Conservation (phyloP, 2,888 invertebrate genomes). For the Eilema sororculum region DNA sequence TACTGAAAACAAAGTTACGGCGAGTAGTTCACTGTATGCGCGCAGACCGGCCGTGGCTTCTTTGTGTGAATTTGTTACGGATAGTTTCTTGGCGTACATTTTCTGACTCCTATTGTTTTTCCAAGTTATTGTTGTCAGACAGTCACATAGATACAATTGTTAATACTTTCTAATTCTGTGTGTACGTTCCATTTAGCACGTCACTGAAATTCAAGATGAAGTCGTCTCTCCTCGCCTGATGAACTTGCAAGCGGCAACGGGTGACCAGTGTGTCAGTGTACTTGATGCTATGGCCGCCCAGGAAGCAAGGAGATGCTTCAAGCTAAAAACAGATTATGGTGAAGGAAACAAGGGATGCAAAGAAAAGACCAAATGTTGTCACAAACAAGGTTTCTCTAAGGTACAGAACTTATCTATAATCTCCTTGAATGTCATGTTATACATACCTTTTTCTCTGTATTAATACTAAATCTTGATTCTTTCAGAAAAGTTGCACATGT, state of each 20-base stretch:
- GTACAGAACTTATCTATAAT: background rate
- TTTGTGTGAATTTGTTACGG: background rate
- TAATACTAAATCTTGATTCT: conserved; percentile 32
- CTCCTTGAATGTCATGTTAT: background rate
- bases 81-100: background rate
- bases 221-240: conserved; percentile 25
- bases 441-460: background rate
- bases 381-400: conserved; percentile 13
- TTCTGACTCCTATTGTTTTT: background rate
- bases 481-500: conserved; percentile 66
- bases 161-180: background rate
- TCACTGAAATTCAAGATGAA: conserved; percentile 47
- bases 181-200: conserved; percentile 28
- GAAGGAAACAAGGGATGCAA: conserved; percentile 7
- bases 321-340: conserved; percentile 1
- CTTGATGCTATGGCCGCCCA: conserved; percentile 42
- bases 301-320: conserved; percentile 10
- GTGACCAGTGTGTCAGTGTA: conserved; percentile 36
- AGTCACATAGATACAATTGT: background rate
- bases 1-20: background rate
- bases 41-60: background rate
- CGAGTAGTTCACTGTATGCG: background rate
- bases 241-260: conserved; percentile 38
- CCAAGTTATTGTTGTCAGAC: background rate
- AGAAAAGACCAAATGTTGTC: conserved; percentile 30